Percentiles rank a stretch among this genome's conserved stretches.
Evolutionary conservation across 2,888 invertebrate species (phyloP).

Genomic region (Lasioglossum malachurum): DNA sequence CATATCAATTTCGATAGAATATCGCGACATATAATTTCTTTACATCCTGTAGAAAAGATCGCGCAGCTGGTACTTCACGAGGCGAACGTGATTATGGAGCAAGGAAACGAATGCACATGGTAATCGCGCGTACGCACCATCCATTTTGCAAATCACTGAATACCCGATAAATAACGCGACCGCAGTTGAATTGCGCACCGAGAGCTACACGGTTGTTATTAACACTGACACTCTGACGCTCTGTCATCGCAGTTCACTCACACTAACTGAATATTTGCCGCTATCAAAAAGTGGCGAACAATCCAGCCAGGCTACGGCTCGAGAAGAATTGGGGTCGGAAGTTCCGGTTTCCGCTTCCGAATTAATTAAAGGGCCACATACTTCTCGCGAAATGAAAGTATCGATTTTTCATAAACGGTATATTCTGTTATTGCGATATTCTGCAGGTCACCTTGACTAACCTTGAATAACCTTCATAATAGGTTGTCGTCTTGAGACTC

Average conservation of each 20-base stretch:
- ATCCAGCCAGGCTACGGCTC: neutral
- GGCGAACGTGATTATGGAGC: neutral
- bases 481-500: too few species aligned
- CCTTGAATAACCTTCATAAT: too few species aligned
- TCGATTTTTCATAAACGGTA: neutral
- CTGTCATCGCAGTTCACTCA: conserved; percentile 32
- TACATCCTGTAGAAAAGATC: neutral
- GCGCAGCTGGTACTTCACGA: neutral
- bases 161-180: conserved; percentile 3
- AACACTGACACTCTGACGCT: conserved; percentile 7
- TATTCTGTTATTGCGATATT: neutral
- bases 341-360: neutral
- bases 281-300: conserved; percentile 8
- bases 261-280: neutral
- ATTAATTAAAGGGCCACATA: neutral
- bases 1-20: too few species aligned
- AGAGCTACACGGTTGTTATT: conserved; percentile 2
- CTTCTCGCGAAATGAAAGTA: neutral
- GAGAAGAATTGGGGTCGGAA: conserved; percentile 16
- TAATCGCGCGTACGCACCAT: neutral
- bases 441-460: too few species aligned
- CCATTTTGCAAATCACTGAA: neutral
- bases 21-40: too few species aligned
- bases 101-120: neutral
- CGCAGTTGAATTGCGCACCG: neutral